Evolutionary conservation across 1,140 invertebrate species (phyloP), one percentile per base, ranked within the genome.

Genomic region (Drosophila subpulchrella): DNA sequence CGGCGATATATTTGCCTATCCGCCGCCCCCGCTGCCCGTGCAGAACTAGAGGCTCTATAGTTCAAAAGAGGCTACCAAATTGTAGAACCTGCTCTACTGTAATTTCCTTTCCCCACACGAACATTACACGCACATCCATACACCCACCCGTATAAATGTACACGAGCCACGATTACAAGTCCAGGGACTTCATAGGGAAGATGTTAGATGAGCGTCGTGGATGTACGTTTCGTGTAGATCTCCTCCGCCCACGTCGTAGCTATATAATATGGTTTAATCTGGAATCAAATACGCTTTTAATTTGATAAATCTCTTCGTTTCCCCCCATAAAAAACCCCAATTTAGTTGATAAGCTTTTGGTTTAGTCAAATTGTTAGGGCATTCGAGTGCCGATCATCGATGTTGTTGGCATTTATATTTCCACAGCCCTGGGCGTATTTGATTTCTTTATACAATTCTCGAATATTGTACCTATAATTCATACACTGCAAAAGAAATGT

Each of bases 1-100:
- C 3, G 68, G 74, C 20, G 77, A 80, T 48, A 83, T 89, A 53
- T 90, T 74, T 65, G 86, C 86, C 24, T 90, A 90, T 54, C 91
- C 90, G 44, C 91, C 91, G 60, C 91, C 91, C 17, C 91, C 91
- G 65, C 79, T 92, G 74, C 91, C 91, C 54, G 91, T 91, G 71
- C 85, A 92, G 67, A 92, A 92, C 62, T 92, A 84, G 65, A 77
- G 66, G 73, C 63, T 59, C 34, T 66, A 30, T 30, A 44, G 54
- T 51, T 75, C 58, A 56, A 62, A 54, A 83, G 63, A 86, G 56
- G 79, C 59, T 88, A 81, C 76, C 63, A 67, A 58, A 77, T 60
- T 70, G 59, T 81, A 58, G 42, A 63, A 66, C 81, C 51, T 53
- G 60, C 74, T 86, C 76, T 73, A 66, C 66, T 76, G 66, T 83